Evolutionary conservation across 1,140 invertebrate species (phyloP), one percentile per base, ranked within the genome.

Genomic region (Asbolus verrucosus): DNA sequence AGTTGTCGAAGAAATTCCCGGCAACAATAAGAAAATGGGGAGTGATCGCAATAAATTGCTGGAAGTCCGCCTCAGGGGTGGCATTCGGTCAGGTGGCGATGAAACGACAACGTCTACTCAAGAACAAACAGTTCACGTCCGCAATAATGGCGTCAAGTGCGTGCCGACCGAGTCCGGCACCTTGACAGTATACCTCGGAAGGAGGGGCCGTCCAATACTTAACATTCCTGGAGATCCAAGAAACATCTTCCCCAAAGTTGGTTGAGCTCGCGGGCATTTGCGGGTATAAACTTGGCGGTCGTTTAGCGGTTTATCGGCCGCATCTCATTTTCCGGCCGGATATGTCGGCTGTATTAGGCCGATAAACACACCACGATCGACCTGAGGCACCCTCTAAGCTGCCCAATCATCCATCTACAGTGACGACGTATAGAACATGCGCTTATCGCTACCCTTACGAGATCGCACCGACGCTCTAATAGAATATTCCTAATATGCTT

Each of bases 281-380:
- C 61, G 38, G 59, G 59, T 62, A 62, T 69, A 69, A 69, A 62
- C 36, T 69, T 46, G 67, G 33, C 59, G 67, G 67, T 62, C 67
- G 67, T 46, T 69, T 62, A 15, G 54, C 54, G 67, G 67, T 69
- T 69, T 69, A 69, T 69, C 67, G 67, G 59, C 38, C 59, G 66
- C 66, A 69, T 69, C 67, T 69, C 67, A 69, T 69, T 69, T 69
- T 69, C 67, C 59, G 59, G 33, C 30, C 67, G 67, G 67, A 69
- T 69, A 62, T 69, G 54, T 62, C 39, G 67, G 36, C 38, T 61
- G 41, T 69, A 69, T 62, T 61, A 60, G 39, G 21, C 67, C 59
- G 67, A 69, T 69, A 69, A 69, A 63, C 67, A 62, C 39, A 60
- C 54, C 41, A 30, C 67, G 67, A 69, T 62, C 67, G 67, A 62